Percentiles rank a stretch among this genome's conserved stretches.
Evolutionary conservation across 2,888 invertebrate species (phyloP).

Genomic region (Scotopteryx bipunctaria): DNA sequence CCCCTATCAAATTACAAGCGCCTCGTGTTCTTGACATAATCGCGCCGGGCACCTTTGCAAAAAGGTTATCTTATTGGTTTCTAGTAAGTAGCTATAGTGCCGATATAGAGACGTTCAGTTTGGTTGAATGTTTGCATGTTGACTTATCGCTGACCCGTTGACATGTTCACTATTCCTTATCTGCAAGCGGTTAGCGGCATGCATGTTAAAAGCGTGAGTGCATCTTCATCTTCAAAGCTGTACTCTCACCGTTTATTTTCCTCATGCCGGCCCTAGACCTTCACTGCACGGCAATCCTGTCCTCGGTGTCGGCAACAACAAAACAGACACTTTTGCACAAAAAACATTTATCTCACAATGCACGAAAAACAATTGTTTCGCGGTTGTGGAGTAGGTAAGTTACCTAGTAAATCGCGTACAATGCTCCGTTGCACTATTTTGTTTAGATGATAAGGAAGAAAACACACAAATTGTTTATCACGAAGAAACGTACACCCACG

Average conservation of each 20-base stretch:
- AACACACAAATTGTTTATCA: slow-evolving; percentile 73
- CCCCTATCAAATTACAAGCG: slow-evolving; percentile 57
- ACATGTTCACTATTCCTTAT: slow-evolving; percentile 53
- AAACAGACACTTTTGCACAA: slow-evolving; percentile 71
- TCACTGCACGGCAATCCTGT: slow-evolving; percentile 75
- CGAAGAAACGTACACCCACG: slow-evolving; percentile 75
- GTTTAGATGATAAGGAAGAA: slow-evolving; percentile 66
- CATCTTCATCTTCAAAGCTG: slow-evolving; percentile 36
- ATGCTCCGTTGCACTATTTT: slow-evolving; percentile 51
- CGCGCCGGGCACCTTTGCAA: slow-evolving; percentile 45
- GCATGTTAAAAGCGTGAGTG: slow-evolving; percentile 34
- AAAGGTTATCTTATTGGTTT: slow-evolving; percentile 51
- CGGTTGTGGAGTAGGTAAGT: slow-evolving; percentile 38
- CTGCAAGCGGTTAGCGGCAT: slow-evolving; percentile 41
- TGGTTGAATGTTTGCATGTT: slow-evolving; percentile 40
- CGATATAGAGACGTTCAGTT: slow-evolving; percentile 27
- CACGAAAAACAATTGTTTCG: slow-evolving; percentile 50
- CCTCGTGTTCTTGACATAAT: slow-evolving; percentile 56
- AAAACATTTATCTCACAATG: slow-evolving; percentile 63
- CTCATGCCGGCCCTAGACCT: slow-evolving; percentile 77
- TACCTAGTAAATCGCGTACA: slow-evolving; percentile 41
- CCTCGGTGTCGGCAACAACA: slow-evolving; percentile 69
- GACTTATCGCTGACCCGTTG: slow-evolving; percentile 54
- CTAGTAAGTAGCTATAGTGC: too few relatives aligned
- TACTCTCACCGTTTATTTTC: slow-evolving; percentile 78